Base-by-base conservation (phyloP, 1,140 invertebrate species). In the Calephelis virginiensis region DNA sequence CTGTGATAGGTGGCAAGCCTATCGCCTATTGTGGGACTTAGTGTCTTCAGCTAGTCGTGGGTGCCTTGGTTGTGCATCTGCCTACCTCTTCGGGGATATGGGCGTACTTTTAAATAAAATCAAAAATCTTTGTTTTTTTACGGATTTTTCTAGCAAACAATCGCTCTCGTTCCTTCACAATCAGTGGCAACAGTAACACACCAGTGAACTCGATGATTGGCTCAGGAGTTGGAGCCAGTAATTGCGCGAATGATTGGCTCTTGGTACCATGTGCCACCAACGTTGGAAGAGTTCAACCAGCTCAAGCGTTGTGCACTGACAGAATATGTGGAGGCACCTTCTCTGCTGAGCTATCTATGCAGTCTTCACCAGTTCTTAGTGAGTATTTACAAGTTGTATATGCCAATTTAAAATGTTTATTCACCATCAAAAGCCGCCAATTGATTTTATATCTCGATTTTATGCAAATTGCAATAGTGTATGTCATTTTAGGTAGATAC, bases 171-270 rank as follows among this genome's bases (percentile, higher is more conserved):
- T 91, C 95, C 0, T 96, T 96, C 73, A 94, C 95, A 0, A 75
- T 96, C n/a, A 93, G 94, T 0, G 95, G 95, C 0, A 96, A 96
- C 75, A 94, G 94, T 0, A 94, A 94, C 64, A 92, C 80, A 61
- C 92, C 93, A 0, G 94, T 95, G 11, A 93, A 92, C 46, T 92
- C 94, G 0, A 95, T 94, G 86, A 93, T 95, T 63, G 94, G 94
- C 0, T 93, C 93, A 14, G 94, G 94, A 0, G 83, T 88, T 59
- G 90, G 78, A 2, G 87, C 92, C 14, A 93, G 93, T 66, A 92
- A 92, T 13, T 97, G 96, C 77, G 93, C 93, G 53, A 93, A 93
- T 40, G 96, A 97, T 81, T 97, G 95, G 94, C 79, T 97, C 1
- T 90, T 95, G 28, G 95, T 97, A 14, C 95, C 96, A 0, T 96